These are phyloP conservation scores for Rhagophthalmus giganteus DNA, from an alignment of 2,888 invertebrate species.

Conservation along the genomic window DNA sequence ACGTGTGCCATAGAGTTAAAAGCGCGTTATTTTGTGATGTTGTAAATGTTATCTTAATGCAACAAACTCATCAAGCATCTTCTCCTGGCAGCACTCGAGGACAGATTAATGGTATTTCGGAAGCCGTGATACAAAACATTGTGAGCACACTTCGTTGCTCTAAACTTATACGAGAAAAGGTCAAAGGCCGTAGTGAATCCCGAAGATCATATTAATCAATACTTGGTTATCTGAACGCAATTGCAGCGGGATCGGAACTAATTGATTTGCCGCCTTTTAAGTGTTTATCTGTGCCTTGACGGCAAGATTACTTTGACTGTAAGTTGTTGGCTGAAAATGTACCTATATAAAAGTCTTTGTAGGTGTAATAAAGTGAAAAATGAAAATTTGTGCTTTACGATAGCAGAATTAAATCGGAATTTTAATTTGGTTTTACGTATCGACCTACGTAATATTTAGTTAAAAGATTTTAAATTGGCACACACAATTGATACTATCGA, in stretches of 20 bases:
- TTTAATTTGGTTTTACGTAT: too few species aligned
- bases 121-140: constrained; percentile 17
- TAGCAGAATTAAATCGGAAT: too few species aligned
- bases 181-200: constrained; percentile 15
- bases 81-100: constrained; percentile 27
- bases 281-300: too few species aligned
- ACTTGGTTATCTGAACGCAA: not conserved
- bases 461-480: too few species aligned
- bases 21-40: constrained; percentile 13
- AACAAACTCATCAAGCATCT: constrained; percentile 24
- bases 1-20: constrained; percentile 17
- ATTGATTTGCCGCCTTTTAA: not conserved
- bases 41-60: constrained; percentile 25
- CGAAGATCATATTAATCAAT: constrained; percentile 17
- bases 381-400: too few species aligned
- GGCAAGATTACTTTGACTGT: too few species aligned
- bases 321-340: too few species aligned
- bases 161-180: constrained; percentile 7
- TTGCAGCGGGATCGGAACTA: not conserved
- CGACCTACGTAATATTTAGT: too few species aligned
- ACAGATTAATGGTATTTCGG: constrained; percentile 30
- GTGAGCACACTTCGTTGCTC: constrained; percentile 1
- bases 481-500: too few species aligned
- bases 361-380: too few species aligned
- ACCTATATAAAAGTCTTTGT: too few species aligned